phyloP scores from a whole-genome alignment of 2,797 vertebrate genomes.

The Rhinella marina region DNA sequence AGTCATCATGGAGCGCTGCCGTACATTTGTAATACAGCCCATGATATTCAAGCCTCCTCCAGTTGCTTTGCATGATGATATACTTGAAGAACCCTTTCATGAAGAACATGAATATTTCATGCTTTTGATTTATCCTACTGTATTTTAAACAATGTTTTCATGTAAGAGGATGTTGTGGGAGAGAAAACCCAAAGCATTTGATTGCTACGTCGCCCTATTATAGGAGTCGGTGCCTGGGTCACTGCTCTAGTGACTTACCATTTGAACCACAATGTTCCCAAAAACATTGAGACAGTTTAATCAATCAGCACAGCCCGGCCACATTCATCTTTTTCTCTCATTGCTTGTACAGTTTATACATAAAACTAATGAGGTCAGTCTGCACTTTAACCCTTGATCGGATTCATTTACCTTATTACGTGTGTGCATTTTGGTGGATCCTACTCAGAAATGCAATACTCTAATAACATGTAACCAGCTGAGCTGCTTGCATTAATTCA shows the following conservation, averaged over 20 bases:
- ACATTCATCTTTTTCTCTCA: conserved; percentile 43
- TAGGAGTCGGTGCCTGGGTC: conserved; percentile 39
- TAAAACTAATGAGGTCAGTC: conserved; percentile 54
- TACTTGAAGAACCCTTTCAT: background rate
- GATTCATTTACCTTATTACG: conserved; percentile 43
- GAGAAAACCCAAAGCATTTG: background rate
- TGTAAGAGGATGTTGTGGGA: background rate
- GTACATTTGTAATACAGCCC: background rate
- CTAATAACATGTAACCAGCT: conserved; percentile 11
- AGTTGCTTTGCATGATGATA: background rate
- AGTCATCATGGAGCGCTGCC: no score
- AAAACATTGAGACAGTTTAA: conserved; percentile 56
- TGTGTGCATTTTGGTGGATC: conserved; percentile 2
- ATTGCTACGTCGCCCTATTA: conserved; percentile 50
- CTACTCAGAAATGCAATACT: conserved; percentile 25
- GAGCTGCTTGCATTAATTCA: background rate
- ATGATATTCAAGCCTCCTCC: background rate
- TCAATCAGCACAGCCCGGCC: conserved; percentile 47
- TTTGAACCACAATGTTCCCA: conserved; percentile 51
- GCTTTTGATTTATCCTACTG: background rate
- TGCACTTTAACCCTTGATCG: conserved; percentile 51
- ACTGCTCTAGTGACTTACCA: conserved; percentile 40
- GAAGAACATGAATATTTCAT: background rate
- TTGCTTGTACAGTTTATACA: conserved; percentile 50
- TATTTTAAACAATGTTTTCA: conserved; percentile 28